These are phyloP conservation scores for Bolborhynchus lineola DNA, from an alignment of 2,113 vertebrate species.

Conservation along the genomic window DNA sequence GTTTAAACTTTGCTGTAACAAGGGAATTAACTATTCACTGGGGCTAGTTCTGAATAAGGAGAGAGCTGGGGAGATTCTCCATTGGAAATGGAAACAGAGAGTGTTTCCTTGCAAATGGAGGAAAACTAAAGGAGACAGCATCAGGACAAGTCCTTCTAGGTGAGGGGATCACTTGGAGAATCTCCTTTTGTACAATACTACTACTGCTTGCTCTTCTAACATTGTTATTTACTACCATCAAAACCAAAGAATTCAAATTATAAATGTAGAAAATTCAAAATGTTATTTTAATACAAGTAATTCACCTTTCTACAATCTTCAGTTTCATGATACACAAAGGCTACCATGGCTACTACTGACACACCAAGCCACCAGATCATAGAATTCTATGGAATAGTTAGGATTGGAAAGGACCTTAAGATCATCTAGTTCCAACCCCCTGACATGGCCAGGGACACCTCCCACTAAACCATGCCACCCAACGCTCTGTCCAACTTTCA, in stretches of 20 bases:
- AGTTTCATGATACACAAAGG: not conserved
- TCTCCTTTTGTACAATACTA: not conserved
- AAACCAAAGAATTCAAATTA: not conserved
- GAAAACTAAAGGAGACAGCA: not conserved
- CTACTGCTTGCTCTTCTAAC: not conserved
- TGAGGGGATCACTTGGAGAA: not conserved
- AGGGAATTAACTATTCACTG: not conserved
- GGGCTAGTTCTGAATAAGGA: not conserved
- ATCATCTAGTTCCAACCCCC: no score
- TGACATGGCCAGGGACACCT: no score
- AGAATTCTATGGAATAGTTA: no score
- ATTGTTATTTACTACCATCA: not conserved
- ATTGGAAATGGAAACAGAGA: not conserved
- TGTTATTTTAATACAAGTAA: not conserved
- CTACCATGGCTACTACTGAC: not conserved
- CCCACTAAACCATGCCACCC: no score
- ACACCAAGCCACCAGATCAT: not conserved
- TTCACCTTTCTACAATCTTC: not conserved
- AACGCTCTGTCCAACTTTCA: not conserved
- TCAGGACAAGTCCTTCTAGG: not conserved
- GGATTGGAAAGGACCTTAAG: no score
- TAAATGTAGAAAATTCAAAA: not conserved
- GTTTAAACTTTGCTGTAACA: not conserved
- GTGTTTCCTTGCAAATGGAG: not conserved
- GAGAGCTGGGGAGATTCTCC: not conserved